Base-by-base conservation (phyloP, 2,888 invertebrate genomes). In the Zaprionus lineosus region DNA sequence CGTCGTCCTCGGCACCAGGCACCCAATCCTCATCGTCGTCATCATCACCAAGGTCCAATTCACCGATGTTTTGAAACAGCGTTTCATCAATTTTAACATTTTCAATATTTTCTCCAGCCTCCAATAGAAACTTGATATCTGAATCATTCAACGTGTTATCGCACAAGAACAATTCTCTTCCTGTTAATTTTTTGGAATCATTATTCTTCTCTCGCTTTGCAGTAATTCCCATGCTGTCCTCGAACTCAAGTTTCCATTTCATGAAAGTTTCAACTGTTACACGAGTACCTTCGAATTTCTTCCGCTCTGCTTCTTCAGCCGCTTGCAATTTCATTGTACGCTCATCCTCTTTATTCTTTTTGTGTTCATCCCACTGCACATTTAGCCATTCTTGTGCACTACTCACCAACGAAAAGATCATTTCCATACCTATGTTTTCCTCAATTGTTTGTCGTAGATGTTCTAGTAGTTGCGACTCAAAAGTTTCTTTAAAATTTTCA, bases 251-350 rank as follows among this genome's bases (percentile, higher is more conserved):
- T 87, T 98, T 97, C 99, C 99, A 99, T 15, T 93, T 94, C 85
- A 98, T 90, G 90, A 99, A 99, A 4, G 97, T 94, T 90, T 99
- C 99, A 0, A 98, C 97, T 1, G 97, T 96, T 0, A 99, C 99
- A 79, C 95, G 92, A 0, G 98, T 98, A 8, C 78, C 99, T 91
- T 98, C 98, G 91, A 98, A 97, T 85, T 95, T 93, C 94, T 96
- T 97, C 94, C 92, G 91, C 92, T 98, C 98, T 52, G 95, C 95
- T 91, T 98, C 98, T 88, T 98, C 97, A 51, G 93, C 93, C 83
- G 94, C 95, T 76, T 91, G 92, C 47, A 93, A 90, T 86, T 93
- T 93, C 53, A 92, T 92, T 28, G 94, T 92, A 8, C 93, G 92
- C 74, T 91, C 93, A 86, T 95, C 95, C 84, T 96, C 95, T 79